Conservation (phyloP, 1,140 invertebrate species). For the Drosophila kurseongensis region DNA sequence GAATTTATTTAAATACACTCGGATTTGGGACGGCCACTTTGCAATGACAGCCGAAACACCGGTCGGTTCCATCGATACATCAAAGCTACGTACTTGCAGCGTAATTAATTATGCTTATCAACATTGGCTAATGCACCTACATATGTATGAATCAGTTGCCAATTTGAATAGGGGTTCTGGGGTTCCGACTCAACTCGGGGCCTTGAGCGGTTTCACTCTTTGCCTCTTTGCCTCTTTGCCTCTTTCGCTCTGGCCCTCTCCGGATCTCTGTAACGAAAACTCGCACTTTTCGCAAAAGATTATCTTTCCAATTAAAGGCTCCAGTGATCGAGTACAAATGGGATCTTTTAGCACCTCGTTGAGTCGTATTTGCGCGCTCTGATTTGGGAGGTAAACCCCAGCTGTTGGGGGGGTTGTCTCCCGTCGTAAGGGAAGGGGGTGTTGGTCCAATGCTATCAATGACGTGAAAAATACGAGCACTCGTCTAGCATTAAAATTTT, state of each 20-base stretch:
- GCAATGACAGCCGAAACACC: constrained; percentile 13
- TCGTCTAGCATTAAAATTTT: not conserved
- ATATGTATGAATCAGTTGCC: constrained; percentile 63
- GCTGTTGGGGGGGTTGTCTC: not conserved
- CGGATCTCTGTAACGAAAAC: constrained; percentile 24
- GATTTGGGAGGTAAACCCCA: constrained; percentile 48
- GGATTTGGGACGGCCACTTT: constrained; percentile 52
- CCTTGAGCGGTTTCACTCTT: constrained; percentile 20
- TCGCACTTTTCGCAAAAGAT: constrained; percentile 50
- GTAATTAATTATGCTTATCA: constrained; percentile 79
- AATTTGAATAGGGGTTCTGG: constrained; percentile 46
- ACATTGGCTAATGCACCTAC: constrained; percentile 49
- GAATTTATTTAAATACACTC: constrained; percentile 81
- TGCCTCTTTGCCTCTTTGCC: constrained; percentile 6
- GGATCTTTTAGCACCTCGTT: constrained; percentile 73
- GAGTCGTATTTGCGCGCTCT: constrained; percentile 64
- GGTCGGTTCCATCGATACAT: constrained; percentile 58
- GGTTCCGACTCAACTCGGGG: not conserved
- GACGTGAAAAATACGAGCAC: constrained; percentile 12
- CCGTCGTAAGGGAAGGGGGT: not conserved
- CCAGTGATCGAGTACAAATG: constrained; percentile 36
- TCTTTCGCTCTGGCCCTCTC: not conserved
- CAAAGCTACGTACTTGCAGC: constrained; percentile 60
- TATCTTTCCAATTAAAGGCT: constrained; percentile 53
- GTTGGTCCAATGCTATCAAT: constrained; percentile 12